Conservation (phyloP, 2,888 invertebrate genomes). For the Ophioninae sp. region DNA sequence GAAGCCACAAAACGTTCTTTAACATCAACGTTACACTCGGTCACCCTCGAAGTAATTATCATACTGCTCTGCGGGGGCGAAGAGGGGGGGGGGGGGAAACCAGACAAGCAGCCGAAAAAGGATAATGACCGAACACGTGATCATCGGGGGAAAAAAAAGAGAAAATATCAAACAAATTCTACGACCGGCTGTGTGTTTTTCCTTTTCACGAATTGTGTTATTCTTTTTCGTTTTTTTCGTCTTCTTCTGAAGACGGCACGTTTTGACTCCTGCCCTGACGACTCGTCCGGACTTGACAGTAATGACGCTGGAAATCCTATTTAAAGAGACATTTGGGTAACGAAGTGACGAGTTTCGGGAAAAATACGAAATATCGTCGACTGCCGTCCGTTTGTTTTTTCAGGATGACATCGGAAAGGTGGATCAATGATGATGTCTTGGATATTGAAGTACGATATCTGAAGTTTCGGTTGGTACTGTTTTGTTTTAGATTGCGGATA, state of each 20-base stretch:
- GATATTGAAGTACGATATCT: no score
- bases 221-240: neutral
- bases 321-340: neutral
- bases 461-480: no score
- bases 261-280: neutral
- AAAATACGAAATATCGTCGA: no score
- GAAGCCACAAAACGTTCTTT: neutral
- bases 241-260: neutral
- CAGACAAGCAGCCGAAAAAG: neutral
- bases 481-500: no score
- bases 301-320: neutral
- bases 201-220: neutral
- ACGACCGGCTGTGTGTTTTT: neutral
- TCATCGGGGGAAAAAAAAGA: neutral
- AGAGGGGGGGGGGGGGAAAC: neutral
- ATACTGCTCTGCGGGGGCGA: neutral
- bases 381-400: no score
- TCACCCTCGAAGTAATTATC: neutral
- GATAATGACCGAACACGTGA: neutral
- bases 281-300: neutral
- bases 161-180: neutral
- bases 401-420: no score
- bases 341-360: no score
- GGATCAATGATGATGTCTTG: no score
- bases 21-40: neutral